Percentiles rank a stretch among this genome's conserved stretches.
Conservation (phyloP, 1,140 invertebrate species). For the Hycleus phaleratus region DNA sequence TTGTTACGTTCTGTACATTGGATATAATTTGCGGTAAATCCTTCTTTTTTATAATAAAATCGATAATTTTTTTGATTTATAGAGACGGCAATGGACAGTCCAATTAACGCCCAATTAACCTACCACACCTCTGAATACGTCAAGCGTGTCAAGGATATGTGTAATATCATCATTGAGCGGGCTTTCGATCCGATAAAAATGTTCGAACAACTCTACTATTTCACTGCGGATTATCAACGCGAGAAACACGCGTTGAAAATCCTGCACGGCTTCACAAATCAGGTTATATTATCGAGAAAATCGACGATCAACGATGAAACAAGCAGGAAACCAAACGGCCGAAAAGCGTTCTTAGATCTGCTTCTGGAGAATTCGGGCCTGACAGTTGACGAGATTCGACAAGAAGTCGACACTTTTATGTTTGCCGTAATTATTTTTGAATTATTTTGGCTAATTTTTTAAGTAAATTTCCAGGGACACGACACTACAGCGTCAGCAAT, state of each 20-base stretch:
- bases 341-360: not conserved
- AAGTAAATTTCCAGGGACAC: conserved; percentile 32
- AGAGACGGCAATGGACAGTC: conserved; percentile 3
- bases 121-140: conserved; percentile 4
- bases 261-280: not conserved
- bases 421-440: conserved; percentile 1
- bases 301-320: no score
- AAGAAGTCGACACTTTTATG: conserved; percentile 7
- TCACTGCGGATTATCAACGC: conserved; percentile 4
- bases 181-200: conserved; percentile 2
- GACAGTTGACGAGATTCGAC: not conserved
- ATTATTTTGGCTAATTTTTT: not conserved
- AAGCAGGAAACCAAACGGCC: no score
- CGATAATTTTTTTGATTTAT: not conserved
- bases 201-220: not conserved
- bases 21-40: conserved; percentile 9
- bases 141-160: conserved; percentile 6
- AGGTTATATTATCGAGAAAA: not conserved
- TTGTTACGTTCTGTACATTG: conserved; percentile 1
- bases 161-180: not conserved
- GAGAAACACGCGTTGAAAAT: not conserved
- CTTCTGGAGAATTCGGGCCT: conserved; percentile 1
- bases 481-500: conserved; percentile 42
- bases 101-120: conserved; percentile 2
- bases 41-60: not conserved